Conservation (phyloP, 2,113 vertebrate genomes). For the Scytalopus superciliaris region DNA sequence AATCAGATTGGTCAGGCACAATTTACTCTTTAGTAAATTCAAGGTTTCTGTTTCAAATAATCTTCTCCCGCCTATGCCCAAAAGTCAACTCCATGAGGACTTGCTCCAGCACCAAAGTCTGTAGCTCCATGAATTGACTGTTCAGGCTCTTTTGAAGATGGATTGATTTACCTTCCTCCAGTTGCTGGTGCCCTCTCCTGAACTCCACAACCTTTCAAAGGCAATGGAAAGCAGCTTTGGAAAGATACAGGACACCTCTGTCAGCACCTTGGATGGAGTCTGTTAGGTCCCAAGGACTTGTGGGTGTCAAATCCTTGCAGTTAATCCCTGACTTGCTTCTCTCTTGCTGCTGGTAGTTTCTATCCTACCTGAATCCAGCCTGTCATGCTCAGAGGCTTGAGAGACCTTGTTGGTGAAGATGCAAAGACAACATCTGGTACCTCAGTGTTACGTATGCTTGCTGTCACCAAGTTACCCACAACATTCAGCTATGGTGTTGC, state of each 20-base stretch:
- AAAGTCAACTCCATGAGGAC: neutral
- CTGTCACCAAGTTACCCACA: neutral
- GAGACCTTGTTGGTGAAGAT: neutral
- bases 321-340: neutral
- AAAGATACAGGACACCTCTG: neutral
- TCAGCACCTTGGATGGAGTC: neutral
- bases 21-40: neutral
- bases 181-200: neutral
- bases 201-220: neutral
- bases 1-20: neutral
- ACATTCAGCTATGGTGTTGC: fast-evolving
- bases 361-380: neutral
- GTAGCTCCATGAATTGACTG: neutral
- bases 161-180: neutral
- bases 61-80: neutral
- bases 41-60: neutral
- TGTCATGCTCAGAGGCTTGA: neutral
- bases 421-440: neutral
- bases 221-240: fast-evolving
- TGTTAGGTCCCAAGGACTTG: neutral
- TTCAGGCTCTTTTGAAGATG: neutral
- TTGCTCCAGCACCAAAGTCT: neutral
- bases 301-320: neutral
- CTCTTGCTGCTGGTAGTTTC: neutral
- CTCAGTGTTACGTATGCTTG: neutral